Evolutionary conservation across 2,888 invertebrate genomes (phyloP).

Genomic region (Ariolimax columbianus): DNA sequence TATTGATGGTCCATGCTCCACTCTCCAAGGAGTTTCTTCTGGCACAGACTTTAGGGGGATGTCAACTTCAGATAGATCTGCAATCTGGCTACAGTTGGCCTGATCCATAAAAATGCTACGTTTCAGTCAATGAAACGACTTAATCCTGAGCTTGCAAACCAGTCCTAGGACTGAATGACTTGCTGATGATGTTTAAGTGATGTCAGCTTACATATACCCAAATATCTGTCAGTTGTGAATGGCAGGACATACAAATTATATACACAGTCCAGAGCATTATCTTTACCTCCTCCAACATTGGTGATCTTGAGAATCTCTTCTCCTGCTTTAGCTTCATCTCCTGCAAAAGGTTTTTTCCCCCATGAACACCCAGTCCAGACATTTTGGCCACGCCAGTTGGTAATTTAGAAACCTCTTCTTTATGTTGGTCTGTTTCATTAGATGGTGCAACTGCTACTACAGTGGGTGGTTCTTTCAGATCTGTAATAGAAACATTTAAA

Average conservation of each 20-base stretch:
- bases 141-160: no score
- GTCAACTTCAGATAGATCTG: no score
- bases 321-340: conserved; percentile 64
- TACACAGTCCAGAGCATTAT: neutral
- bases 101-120: no score
- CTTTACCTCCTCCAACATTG: conserved; percentile 29
- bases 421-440: conserved; percentile 27
- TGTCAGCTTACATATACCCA: no score
- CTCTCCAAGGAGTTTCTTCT: no score
- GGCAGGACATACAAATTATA: neutral
- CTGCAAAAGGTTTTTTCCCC: conserved; percentile 59
- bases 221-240: neutral
- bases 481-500: neutral
- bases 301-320: conserved; percentile 57
- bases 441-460: neutral
- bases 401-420: conserved; percentile 41
- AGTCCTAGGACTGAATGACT: no score
- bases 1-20: no score
- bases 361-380: conserved; percentile 58
- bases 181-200: no score
- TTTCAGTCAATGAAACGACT: no score
- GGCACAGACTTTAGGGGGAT: no score
- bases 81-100: no score
- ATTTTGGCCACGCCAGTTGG: conserved; percentile 44
- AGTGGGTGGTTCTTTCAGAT: neutral